A percentile compares a stretch with the other conserved stretches of the same genome.
phyloP scores from a whole-genome alignment of 1,140 invertebrate species.

The Drosophila oshimai region DNA sequence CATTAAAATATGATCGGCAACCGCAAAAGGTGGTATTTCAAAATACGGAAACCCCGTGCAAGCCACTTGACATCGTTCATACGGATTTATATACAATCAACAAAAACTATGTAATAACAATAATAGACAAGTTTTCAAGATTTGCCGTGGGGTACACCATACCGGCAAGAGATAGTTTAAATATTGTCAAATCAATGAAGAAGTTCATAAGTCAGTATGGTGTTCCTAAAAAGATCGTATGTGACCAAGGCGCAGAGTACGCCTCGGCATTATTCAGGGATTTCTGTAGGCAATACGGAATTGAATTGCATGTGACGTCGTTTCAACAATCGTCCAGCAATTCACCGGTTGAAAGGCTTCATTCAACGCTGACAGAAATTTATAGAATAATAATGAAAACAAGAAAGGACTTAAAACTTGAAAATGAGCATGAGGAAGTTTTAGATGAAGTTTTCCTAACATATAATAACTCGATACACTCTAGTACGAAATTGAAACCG shows the following conservation, averaged over 20 bases:
- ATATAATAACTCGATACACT: constrained; percentile 32
- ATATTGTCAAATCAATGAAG: not conserved
- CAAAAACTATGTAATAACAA: not conserved
- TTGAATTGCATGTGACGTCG: constrained; percentile 9
- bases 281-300: constrained; percentile 19
- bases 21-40: not conserved
- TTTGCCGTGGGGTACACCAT: not conserved
- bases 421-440: constrained; percentile 18
- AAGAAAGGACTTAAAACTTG: constrained; percentile 7
- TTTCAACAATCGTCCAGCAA: constrained; percentile 30
- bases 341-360: constrained; percentile 20
- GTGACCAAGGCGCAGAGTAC: constrained; percentile 27
- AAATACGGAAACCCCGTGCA: constrained; percentile 7
- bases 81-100: constrained; percentile 7
- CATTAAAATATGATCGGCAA: not conserved
- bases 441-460: constrained; percentile 20
- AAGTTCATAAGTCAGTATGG: not conserved
- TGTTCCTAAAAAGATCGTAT: constrained; percentile 17
- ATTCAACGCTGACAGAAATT: constrained; percentile 35
- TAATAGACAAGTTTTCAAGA: constrained; percentile 20
- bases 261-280: constrained; percentile 14
- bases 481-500: constrained; percentile 14
- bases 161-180: not conserved
- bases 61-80: constrained; percentile 2
- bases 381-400: constrained; percentile 11